phyloP scores from a whole-genome alignment of 1,140 invertebrate genomes.

The Aradophagus sp. region DNA sequence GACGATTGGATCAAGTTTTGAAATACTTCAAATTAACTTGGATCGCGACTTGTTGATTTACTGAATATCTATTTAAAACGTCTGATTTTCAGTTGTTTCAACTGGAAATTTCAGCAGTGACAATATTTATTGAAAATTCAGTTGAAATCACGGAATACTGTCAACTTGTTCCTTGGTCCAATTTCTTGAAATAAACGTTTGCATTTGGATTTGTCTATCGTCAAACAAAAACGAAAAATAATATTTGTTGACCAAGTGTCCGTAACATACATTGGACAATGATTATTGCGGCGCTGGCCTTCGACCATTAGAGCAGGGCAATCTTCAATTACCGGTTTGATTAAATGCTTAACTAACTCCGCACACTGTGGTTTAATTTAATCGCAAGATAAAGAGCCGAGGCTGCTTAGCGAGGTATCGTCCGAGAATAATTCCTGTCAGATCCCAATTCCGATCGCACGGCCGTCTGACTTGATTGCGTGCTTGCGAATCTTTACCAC shows the following conservation, averaged over 20 bases:
- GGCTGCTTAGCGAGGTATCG: constrained; percentile 52
- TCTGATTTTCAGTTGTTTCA: no score
- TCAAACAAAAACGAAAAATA: constrained; percentile 11
- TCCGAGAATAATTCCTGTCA: constrained; percentile 62
- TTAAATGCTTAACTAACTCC: constrained; percentile 74
- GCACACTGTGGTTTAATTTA: constrained; percentile 73
- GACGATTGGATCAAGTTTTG: no score
- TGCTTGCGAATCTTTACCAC: constrained; percentile 62
- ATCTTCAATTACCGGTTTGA: constrained; percentile 73
- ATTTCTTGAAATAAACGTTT: no score
- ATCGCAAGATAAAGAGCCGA: constrained; percentile 71
- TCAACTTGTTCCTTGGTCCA: no score
- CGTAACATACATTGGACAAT: constrained; percentile 66
- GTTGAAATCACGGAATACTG: no score
- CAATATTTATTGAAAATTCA: no score
- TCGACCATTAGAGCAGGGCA: constrained; percentile 70
- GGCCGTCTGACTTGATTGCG: constrained; percentile 63
- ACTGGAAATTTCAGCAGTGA: no score
- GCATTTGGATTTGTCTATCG: background rate
- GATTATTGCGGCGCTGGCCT: constrained; percentile 53
- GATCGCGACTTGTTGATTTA: no score
- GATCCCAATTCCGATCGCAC: constrained; percentile 60
- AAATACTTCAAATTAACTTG: no score
- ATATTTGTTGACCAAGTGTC: constrained; percentile 13
- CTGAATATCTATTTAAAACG: no score